Base-by-base conservation (phyloP, 2,888 invertebrate genomes). In the Platerodrilus igneus region DNA sequence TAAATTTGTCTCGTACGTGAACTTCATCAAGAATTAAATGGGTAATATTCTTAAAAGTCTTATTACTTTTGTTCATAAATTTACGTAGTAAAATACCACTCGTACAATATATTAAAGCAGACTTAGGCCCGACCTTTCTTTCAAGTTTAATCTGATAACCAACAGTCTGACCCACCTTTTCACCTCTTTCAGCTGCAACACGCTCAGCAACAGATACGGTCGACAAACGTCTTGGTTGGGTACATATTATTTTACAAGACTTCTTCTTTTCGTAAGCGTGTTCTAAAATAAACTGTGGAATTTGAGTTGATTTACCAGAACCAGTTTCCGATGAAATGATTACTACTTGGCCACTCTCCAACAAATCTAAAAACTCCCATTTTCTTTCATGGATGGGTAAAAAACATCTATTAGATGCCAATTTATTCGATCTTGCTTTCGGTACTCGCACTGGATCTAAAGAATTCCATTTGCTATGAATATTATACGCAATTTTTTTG, bases 21-120 rank as follows among this genome's bases (percentile, higher is more conserved):
- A 96, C 84, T 69, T 97, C 97, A 67, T 97, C 97, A 57, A 95
- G 80, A 33, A 90, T 80, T 25, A 90, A 72, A 65, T 96, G 96
- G 0, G 92, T 89, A 29, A 91, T 80, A 9, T 82, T 76, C 6
- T 55, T 47, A 8, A 89, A 70, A 2, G 81, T 75, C 4, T 74
- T 70, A 48, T 84, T 84, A 2, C 86, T 86, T 2, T 79, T 79
- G 20, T 27, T 32, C 83, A 94, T 90, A 38, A 97, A 71, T 0
- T 89, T 91, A 33, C 95, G 73, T 42, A 97, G 72, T 41, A 94
- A 73, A 3, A 94, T 86, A 0, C 93, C 92, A 61, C 85, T 88
- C n/a, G 94, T 94, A 62, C 92, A 92, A 68, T 89, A 94, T 0
- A 88, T 86, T 44, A 94, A 73, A 19, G 88, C 74, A 0, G 92